A percentile compares a stretch with the other conserved stretches of the same genome.
These are phyloP conservation scores for Bubo bubo DNA, from an alignment of 2,113 vertebrate genomes.

Conservation along the genomic window DNA sequence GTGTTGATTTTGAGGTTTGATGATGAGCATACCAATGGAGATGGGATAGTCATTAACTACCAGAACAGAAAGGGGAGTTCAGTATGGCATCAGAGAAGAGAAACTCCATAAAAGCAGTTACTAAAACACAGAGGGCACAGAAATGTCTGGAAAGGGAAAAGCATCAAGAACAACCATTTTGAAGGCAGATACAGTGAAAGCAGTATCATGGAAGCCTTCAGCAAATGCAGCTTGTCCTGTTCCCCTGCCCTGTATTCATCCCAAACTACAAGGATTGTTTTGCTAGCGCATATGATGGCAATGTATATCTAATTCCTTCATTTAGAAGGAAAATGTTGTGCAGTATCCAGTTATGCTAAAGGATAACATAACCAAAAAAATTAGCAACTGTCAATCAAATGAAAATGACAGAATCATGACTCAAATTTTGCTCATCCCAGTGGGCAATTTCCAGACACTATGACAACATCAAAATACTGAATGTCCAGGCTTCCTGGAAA, in stretches of 20 bases:
- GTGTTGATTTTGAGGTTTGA: background rate
- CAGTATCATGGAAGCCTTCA: background rate
- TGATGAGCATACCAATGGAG: background rate
- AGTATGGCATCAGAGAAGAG: background rate
- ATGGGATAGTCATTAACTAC: background rate
- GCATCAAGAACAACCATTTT: background rate
- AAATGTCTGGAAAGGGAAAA: background rate
- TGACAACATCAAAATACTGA: background rate
- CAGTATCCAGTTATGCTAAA: background rate
- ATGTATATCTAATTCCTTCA: background rate
- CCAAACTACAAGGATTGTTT: background rate
- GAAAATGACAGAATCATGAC: background rate
- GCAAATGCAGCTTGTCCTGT: background rate
- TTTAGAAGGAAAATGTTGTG: background rate
- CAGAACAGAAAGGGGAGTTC: background rate
- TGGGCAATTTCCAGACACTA: background rate
- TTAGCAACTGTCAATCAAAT: background rate
- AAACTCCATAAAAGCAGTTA: background rate
- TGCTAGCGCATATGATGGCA: fast-evolving
- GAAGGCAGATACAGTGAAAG: background rate
- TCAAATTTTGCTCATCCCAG: background rate
- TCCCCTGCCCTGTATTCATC: background rate
- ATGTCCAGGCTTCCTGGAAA: background rate
- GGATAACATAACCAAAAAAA: background rate
- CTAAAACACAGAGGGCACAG: background rate